These are phyloP conservation scores for Tridacna crocea DNA, from an alignment of 2,888 invertebrate genomes.

Conservation along the genomic window DNA sequence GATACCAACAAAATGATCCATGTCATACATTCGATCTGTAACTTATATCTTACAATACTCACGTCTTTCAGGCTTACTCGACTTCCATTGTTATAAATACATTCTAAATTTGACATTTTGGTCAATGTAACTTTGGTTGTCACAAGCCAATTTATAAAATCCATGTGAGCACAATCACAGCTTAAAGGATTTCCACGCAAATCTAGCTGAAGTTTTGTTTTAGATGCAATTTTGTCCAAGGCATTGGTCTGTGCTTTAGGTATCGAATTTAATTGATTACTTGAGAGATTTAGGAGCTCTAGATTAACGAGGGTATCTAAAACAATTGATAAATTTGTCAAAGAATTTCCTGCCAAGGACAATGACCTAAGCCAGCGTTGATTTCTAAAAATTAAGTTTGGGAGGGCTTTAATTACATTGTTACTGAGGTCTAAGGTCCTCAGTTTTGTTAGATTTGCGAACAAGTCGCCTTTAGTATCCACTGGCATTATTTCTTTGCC, in stretches of 20 bases:
- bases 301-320: conserved; percentile 14
- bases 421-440: not conserved
- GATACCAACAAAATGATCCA: conserved; percentile 35
- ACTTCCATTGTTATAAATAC: conserved; percentile 25
- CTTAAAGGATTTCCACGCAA: conserved; percentile 26
- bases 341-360: conserved; percentile 23
- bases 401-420: not conserved
- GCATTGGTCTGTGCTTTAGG: not conserved
- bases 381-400: conserved; percentile 1
- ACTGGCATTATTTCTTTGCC: conserved; percentile 4
- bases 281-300: conserved; percentile 27
- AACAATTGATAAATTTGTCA: conserved; percentile 31
- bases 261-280: conserved; percentile 33
- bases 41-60: not conserved
- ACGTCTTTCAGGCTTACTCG: conserved; percentile 10
- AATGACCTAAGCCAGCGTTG: not conserved
- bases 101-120: not conserved
- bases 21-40: conserved; percentile 27
- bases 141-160: conserved; percentile 38
- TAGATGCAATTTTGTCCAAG: conserved; percentile 30
- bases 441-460: conserved; percentile 1
- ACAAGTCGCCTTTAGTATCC: not conserved
- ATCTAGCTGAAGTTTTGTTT: not conserved
- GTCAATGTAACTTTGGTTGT: conserved; percentile 30
- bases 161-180: conserved; percentile 29